Conservation (phyloP, 1,140 invertebrate species). For the Vanessa tameamea region DNA sequence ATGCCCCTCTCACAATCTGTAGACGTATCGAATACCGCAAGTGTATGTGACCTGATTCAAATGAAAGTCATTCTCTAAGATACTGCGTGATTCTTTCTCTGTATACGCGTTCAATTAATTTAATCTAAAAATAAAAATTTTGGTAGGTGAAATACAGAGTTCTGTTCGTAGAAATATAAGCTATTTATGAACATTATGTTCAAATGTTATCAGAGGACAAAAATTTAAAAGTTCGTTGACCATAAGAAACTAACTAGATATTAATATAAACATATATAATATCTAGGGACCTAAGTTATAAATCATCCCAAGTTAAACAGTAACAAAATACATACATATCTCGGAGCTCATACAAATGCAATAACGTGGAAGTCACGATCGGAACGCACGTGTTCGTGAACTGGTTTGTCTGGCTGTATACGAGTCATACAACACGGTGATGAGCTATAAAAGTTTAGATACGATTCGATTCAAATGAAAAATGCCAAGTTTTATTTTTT, state of each 20-base stretch:
- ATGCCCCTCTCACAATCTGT: conserved; percentile 46
- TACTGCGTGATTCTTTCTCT: not conserved
- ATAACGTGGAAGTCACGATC: conserved; percentile 63
- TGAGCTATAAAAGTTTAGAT: conserved; percentile 15
- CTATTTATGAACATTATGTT: not conserved
- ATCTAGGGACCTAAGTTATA: conserved; percentile 3
- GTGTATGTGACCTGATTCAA: conserved; percentile 45
- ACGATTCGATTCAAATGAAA: conserved; percentile 1
- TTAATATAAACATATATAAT: too few species aligned
- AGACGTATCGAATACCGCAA: conserved; percentile 40
- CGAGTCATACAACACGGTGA: conserved; percentile 21
- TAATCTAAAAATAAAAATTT: too few species aligned
- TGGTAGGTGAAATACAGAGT: not conserved
- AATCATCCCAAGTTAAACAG: conserved; percentile 25
- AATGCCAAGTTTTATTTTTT: not conserved
- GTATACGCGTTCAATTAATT: not conserved
- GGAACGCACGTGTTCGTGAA: conserved; percentile 54
- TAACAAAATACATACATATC: conserved; percentile 34
- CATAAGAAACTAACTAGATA: too few species aligned
- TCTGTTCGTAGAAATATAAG: too few species aligned
- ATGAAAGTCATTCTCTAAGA: conserved; percentile 27
- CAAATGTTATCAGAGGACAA: not conserved
- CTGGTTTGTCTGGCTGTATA: conserved; percentile 47
- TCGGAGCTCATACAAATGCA: conserved; percentile 41
- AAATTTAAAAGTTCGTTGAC: too few species aligned